These are phyloP conservation scores for Rotaria macrura DNA, from an alignment of 2,888 invertebrate species.

Conservation along the genomic window DNA sequence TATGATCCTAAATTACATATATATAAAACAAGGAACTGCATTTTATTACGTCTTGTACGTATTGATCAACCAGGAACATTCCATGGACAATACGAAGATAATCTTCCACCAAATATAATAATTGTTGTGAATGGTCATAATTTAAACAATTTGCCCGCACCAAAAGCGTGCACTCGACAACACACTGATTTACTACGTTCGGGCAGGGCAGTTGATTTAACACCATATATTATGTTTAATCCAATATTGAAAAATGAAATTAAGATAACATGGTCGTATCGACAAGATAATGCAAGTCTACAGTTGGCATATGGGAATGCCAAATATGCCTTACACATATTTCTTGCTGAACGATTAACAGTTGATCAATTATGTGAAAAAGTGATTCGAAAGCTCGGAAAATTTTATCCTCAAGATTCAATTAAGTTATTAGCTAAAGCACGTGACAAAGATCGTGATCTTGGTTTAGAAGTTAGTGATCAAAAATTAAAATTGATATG, in stretches of 20 bases:
- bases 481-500: constrained; percentile 31
- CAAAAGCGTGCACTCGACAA: constrained; percentile 30
- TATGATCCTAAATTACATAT: background rate
- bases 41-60: background rate
- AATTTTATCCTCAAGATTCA: background rate
- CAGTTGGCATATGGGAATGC: background rate
- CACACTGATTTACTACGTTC: constrained; percentile 26
- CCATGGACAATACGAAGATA: constrained; percentile 19
- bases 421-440: background rate
- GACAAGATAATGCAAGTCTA: background rate
- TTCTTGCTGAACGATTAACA: background rate
- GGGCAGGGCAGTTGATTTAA: constrained; percentile 27
- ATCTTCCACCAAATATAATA: constrained; percentile 26
- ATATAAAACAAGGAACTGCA: background rate
- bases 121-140: constrained; percentile 21
- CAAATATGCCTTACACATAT: background rate
- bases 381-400: background rate
- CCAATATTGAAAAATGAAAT: constrained; percentile 27
- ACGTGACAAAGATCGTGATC: background rate
- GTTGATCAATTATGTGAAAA: background rate
- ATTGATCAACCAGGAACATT: background rate
- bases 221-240: constrained; percentile 22
- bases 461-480: constrained; percentile 13
- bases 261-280: constrained; percentile 13
- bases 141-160: constrained; percentile 23